Percentiles rank a stretch among this genome's conserved stretches.
Evolutionary conservation across 2,113 vertebrate species (phyloP).

Genomic region (Casuarius casuarius): DNA sequence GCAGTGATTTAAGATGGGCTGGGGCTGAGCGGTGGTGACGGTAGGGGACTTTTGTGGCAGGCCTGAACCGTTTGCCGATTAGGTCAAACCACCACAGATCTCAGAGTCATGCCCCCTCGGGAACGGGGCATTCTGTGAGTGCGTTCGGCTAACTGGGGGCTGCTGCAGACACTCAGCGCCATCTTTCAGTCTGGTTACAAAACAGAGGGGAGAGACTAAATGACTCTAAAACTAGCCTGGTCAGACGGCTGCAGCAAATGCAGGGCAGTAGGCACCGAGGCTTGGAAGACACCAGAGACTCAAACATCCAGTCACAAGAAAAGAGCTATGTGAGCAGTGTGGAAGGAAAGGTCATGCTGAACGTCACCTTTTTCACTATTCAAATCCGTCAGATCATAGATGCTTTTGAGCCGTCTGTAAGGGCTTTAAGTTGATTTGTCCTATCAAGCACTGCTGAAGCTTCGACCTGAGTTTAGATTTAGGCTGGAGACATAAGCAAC

Average conservation of each 20-base stretch:
- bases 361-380: constrained; percentile 33
- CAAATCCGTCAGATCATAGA: neutral
- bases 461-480: neutral
- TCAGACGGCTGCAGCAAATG: neutral
- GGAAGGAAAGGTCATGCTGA: constrained; percentile 32
- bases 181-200: neutral
- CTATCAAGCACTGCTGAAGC: neutral
- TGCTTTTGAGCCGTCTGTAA: neutral
- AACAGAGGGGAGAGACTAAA: neutral
- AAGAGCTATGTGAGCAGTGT: neutral
- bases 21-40: neutral
- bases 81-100: neutral
- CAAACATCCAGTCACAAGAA: neutral
- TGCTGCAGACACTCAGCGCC: fast-evolving
- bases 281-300: neutral
- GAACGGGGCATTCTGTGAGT: fast-evolving
- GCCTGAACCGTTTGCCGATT: neutral
- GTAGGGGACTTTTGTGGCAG: neutral
- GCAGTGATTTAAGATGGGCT: constrained; percentile 1
- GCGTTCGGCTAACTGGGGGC: neutral
- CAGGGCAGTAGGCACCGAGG: neutral
- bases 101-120: neutral
- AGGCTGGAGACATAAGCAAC: neutral
- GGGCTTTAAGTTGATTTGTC: neutral
- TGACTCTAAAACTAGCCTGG: neutral